Evolutionary conservation across 2,113 vertebrate genomes (phyloP).

Genomic region (Boulengeromyrus knoepffleri): DNA sequence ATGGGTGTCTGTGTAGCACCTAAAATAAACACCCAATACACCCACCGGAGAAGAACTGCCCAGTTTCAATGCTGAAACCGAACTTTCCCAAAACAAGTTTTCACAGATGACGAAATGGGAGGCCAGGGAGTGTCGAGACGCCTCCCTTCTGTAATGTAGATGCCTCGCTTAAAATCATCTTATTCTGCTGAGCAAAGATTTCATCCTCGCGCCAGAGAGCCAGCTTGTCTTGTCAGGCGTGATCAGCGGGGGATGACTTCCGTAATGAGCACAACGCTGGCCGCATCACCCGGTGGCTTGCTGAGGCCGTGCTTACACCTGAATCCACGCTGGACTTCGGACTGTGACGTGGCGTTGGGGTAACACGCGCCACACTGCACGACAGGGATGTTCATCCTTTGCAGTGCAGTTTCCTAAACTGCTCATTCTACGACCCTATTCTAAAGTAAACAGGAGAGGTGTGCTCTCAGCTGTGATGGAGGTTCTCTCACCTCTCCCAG

Average conservation of each 20-base stretch:
- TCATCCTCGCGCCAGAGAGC: not conserved
- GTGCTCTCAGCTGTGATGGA: not conserved
- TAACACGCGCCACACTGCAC: not conserved
- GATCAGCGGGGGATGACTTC: not conserved
- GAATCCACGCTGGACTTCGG: not conserved
- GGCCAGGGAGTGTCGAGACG: not conserved
- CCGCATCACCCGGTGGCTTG: not conserved
- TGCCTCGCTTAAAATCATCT: not conserved
- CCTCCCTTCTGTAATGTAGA: not conserved
- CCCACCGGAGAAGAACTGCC: not conserved
- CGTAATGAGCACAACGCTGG: not conserved
- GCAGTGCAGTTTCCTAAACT: not conserved
- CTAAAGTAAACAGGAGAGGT: not conserved
- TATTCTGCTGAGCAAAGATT: not conserved
- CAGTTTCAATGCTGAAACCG: not conserved
- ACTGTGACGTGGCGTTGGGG: not conserved
- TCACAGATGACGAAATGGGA: not conserved
- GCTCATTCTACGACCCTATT: not conserved
- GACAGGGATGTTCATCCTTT: not conserved
- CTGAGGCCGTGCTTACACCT: not conserved
- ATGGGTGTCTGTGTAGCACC: not conserved
- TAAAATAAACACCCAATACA: not conserved
- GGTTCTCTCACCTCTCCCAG: not conserved
- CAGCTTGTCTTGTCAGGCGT: not conserved
- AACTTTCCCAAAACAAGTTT: not conserved